Evolutionary conservation across 1,140 invertebrate species (phyloP).

Genomic region (Daktulosphaira vitifoliae): DNA sequence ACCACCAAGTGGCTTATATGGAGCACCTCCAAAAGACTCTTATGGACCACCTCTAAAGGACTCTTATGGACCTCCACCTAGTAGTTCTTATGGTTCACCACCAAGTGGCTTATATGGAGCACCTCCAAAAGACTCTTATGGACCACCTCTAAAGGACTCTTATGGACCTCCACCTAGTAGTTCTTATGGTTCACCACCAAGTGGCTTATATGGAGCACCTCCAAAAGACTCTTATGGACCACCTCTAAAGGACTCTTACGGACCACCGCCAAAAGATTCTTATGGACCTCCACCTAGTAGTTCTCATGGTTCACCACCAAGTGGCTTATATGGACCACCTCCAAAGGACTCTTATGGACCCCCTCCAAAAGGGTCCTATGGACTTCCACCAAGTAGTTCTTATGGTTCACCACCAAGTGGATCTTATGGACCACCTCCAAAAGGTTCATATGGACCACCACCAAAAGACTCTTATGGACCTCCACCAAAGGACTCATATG

Average conservation of each 20-base stretch:
- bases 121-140: slow-evolving; percentile 18
- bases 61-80: slow-evolving; percentile 34
- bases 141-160: slow-evolving; percentile 20
- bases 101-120: slow-evolving; percentile 41
- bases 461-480: no score
- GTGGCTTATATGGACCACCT: background rate
- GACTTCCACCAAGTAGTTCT: no score
- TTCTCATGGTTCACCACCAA: slow-evolving; percentile 27
- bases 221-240: slow-evolving; percentile 6
- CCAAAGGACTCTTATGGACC: background rate
- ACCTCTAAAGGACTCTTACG: slow-evolving; percentile 12
- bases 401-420: background rate
- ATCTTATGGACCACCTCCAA: background rate
- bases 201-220: background rate
- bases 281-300: background rate
- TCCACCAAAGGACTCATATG: slow-evolving; percentile 29
- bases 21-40: slow-evolving; percentile 38
- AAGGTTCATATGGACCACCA: background rate
- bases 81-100: slow-evolving; percentile 38
- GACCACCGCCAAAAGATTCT: background rate
- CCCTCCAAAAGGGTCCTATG: background rate
- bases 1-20: slow-evolving; percentile 39
- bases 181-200: slow-evolving; percentile 37
- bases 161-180: slow-evolving; percentile 39
- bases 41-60: background rate